A percentile compares a stretch with the other conserved stretches of the same genome.
Evolutionary conservation across 2,888 invertebrate genomes (phyloP).

Genomic region (Drosophila meridionalis): DNA sequence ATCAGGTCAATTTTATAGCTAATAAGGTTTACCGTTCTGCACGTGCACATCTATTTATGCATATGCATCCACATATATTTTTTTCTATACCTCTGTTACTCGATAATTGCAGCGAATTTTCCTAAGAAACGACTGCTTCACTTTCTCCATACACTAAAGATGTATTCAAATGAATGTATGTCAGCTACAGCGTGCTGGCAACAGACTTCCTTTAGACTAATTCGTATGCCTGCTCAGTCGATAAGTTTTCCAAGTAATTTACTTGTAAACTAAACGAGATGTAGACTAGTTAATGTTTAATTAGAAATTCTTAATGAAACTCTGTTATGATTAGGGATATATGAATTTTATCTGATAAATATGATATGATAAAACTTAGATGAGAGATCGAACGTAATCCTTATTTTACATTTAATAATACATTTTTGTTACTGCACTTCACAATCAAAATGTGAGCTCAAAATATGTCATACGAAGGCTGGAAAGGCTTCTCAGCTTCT

Average conservation of each 20-base stretch:
- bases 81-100: neutral
- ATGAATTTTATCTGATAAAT: no score
- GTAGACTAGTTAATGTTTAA: no score
- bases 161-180: neutral
- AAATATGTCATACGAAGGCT: no score
- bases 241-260: neutral
- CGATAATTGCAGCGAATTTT: neutral
- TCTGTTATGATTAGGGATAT: no score
- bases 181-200: neutral
- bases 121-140: neutral
- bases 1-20: neutral
- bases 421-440: no score
- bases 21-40: conserved; percentile 14
- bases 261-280: no score
- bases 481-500: no score
- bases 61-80: neutral
- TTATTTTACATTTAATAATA: no score
- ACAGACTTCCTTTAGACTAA: neutral
- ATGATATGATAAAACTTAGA: no score
- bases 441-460: no score
- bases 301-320: no score
- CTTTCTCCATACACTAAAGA: neutral
- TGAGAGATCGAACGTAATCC: no score
- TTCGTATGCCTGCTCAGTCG: conserved; percentile 6
- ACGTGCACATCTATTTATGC: neutral